phyloP scores from a whole-genome alignment of 2,888 invertebrate genomes.

The Rosalia funebris region DNA sequence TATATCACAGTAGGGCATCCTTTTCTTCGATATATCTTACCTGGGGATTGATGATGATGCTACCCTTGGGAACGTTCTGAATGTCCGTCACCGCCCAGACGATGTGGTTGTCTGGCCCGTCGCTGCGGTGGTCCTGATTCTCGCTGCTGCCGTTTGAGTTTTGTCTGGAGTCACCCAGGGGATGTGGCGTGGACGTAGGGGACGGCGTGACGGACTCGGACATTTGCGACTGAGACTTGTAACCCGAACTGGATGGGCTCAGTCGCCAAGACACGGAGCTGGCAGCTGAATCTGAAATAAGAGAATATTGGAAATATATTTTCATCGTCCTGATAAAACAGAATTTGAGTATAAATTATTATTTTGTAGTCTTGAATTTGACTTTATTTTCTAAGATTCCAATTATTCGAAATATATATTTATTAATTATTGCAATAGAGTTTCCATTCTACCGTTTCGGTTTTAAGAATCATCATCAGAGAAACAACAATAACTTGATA shows the following conservation, averaged over 20 bases:
- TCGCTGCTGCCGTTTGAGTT: constrained; percentile 49
- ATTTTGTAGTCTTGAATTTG: too few species aligned
- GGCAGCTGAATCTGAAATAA: constrained; percentile 68
- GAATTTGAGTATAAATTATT: too few species aligned
- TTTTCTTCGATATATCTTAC: too few species aligned
- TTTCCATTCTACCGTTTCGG: too few species aligned
- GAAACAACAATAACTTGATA: too few species aligned
- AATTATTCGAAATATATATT: too few species aligned
- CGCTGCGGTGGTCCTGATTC: constrained; percentile 42
- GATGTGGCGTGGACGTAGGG: constrained; percentile 70
- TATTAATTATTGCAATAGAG: too few species aligned
- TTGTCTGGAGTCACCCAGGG: constrained; percentile 48
- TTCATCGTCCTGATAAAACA: too few species aligned
- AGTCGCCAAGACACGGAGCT: constrained; percentile 73
- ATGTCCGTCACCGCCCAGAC: constrained; percentile 92
- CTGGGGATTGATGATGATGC: constrained; percentile 88
- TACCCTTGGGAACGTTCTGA: constrained; percentile 86
- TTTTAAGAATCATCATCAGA: too few species aligned
- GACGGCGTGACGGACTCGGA: constrained; percentile 84
- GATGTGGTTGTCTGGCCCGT: constrained; percentile 62
- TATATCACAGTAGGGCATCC: too few species aligned
- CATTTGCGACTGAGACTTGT: constrained; percentile 78
- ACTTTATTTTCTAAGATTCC: too few species aligned
- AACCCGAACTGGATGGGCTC: constrained; percentile 81
- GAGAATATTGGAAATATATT: too few species aligned